Conservation (phyloP, 2,113 vertebrate genomes). For the Nothobranchius furzeri region DNA sequence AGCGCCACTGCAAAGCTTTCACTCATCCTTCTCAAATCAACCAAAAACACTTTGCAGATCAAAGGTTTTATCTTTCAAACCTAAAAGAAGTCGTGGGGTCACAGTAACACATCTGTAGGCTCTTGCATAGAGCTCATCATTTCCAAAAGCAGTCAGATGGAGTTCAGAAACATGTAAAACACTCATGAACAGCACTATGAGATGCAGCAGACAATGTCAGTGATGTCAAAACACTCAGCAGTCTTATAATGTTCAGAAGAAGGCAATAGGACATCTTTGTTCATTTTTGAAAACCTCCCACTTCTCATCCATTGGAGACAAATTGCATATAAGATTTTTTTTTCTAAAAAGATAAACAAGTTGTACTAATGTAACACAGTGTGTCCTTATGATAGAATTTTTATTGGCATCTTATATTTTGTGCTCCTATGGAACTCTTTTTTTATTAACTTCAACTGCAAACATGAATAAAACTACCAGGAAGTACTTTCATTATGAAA, state of each 20-base stretch:
- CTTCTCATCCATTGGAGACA: too few relatives aligned
- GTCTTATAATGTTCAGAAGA: too few relatives aligned
- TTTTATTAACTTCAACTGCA: neutral
- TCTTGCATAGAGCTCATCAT: neutral
- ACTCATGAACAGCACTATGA: constrained; percentile 9
- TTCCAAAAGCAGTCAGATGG: constrained; percentile 35
- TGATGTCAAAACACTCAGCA: neutral
- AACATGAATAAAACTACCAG: constrained; percentile 17
- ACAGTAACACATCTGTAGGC: neutral
- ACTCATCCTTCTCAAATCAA: constrained; percentile 9
- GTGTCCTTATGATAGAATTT: too few relatives aligned
- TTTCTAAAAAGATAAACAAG: too few relatives aligned
- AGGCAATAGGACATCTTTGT: too few relatives aligned
- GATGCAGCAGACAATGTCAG: constrained; percentile 6
- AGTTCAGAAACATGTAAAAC: constrained; percentile 39
- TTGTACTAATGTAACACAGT: too few relatives aligned
- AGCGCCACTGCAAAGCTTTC: neutral
- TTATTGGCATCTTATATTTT: too few relatives aligned
- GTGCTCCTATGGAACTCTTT: too few relatives aligned
- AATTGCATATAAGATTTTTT: neutral
- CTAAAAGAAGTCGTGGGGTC: neutral
- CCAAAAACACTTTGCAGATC: constrained; percentile 2
- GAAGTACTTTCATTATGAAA: constrained; percentile 34
- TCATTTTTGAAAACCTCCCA: too few relatives aligned
- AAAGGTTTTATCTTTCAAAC: neutral